These are phyloP conservation scores for Phengaris arion DNA, from an alignment of 2,888 invertebrate species.

Conservation along the genomic window DNA sequence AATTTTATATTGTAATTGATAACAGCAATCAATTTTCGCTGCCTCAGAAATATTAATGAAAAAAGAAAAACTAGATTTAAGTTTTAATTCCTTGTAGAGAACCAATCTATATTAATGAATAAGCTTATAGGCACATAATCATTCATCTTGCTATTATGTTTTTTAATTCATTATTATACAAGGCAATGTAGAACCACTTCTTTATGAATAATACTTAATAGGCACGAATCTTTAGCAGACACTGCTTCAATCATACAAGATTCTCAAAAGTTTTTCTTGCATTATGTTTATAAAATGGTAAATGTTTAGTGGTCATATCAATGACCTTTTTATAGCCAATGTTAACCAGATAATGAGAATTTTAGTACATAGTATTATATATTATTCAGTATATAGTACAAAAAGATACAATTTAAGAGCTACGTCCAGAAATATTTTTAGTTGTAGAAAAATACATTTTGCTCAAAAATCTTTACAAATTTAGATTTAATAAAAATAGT, in stretches of 20 bases:
- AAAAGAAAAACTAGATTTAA: not conserved
- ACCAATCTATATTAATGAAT: not conserved
- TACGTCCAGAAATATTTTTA: constrained; percentile 1
- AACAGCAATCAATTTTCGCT: not conserved
- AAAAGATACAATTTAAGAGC: not conserved
- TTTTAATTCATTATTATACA: not conserved
- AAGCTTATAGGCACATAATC: not conserved
- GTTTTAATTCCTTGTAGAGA: not conserved
- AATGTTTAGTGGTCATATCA: not conserved
- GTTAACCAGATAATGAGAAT: not conserved
- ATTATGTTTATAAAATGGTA: not conserved
- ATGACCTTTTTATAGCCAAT: not conserved
- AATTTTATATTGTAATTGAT: not conserved
- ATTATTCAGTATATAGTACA: not conserved
- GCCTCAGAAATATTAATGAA: not conserved
- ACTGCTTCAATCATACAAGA: too few species aligned
- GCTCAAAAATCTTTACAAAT: constrained; percentile 2
- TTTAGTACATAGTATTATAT: not conserved
- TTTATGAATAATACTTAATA: not conserved
- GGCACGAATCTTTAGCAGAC: not conserved
- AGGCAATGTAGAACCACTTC: not conserved
- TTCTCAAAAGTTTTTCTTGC: too few species aligned
- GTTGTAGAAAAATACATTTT: constrained; percentile 5
- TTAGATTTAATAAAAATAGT: constrained; percentile 4
- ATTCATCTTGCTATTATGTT: not conserved